Base-by-base conservation (phyloP, 2,797 vertebrate genomes). In the Aeoliscus strigatus region DNA sequence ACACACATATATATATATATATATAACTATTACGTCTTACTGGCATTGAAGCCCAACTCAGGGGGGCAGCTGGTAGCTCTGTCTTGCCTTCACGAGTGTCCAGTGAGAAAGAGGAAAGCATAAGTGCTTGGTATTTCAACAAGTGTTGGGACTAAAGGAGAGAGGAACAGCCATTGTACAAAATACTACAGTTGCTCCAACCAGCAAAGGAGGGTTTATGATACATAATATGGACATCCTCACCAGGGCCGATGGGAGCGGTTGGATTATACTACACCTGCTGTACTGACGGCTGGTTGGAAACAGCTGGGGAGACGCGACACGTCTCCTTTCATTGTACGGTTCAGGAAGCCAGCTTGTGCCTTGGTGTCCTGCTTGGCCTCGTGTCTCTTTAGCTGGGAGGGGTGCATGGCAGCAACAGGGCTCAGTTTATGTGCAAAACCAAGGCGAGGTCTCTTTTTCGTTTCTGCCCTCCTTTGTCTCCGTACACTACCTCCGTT, bases 181-280 rank as follows among this genome's bases (percentile, higher is more conserved):
- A 86, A 86, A 86, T 75, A 82, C 84, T 82, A 87, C 82, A 87
- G 69, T 71, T 77, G 59, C 56, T 72, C 70, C 66, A 72, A 80
- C 73, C 81, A 84, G 79, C 60, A 48, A n/a, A 62, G 60, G 66
- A 73, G 56, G 60, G 51, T 61, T 77, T 63, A 77, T 49, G 72
- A 70, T 75, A 79, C 73, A 79, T 39, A 30, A 33, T 28, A 55
- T 53, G 56, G 61, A 68, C 63, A n/a, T 42, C 12, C 1, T 60
- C 6, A 8, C 64, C 40, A 47, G 4, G 35, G 47, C 53, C 45
- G 37, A 36, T 9, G 50, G 57, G 51, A 67, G 46, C 63, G 59
- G 78, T 60, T 62, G 45, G 74, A 16, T 47, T 57, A 43, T 38
- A 54, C 41, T 39, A 61, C 55, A 65, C 44, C 14, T 51, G 56